Percentiles rank a stretch among this genome's conserved stretches.
phyloP scores from a whole-genome alignment of 2,113 vertebrate genomes.

The Osmerus mordax region DNA sequence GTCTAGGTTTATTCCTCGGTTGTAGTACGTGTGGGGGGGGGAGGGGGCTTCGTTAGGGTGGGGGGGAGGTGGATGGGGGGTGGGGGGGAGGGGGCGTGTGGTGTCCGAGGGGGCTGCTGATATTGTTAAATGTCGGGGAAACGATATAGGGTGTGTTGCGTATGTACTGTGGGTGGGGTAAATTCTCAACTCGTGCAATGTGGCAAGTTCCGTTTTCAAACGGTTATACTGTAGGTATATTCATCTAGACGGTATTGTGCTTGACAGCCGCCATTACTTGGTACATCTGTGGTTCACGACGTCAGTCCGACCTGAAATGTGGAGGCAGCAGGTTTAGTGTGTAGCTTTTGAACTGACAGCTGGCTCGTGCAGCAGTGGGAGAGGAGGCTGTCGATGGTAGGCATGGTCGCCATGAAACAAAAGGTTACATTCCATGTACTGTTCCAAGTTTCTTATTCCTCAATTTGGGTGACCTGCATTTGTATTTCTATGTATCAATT shows the following conservation, averaged over 20 bases:
- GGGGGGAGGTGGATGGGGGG: conserved; percentile 3
- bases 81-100: not conserved
- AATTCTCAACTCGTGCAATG: conserved; percentile 34
- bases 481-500: conserved; percentile 59
- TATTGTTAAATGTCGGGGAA: conserved; percentile 28
- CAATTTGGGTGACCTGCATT: conserved; percentile 45
- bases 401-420: conserved; percentile 37
- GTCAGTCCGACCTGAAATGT: conserved; percentile 11
- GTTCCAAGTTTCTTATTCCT: conserved; percentile 49
- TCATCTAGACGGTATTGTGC: conserved; percentile 31
- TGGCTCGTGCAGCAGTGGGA: conserved; percentile 4
- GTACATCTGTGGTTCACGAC: conserved; percentile 31
- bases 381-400: conserved; percentile 21
- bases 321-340: conserved; percentile 11
- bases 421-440: conserved; percentile 64
- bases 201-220: conserved; percentile 31
- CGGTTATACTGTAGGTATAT: conserved; percentile 23
- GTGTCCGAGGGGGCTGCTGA: conserved; percentile 34
- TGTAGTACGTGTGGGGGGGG: conserved; percentile 44
- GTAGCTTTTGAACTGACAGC: conserved; percentile 14
- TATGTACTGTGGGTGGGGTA: conserved; percentile 36
- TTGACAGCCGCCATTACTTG: conserved; percentile 36
- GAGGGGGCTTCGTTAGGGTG: conserved; percentile 29
- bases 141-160: conserved; percentile 28
- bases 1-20: conserved; percentile 46